Evolutionary conservation across 2,113 vertebrate genomes (phyloP), one percentile per base, ranked within the genome.

Genomic region (Gymnocephalus cernua): DNA sequence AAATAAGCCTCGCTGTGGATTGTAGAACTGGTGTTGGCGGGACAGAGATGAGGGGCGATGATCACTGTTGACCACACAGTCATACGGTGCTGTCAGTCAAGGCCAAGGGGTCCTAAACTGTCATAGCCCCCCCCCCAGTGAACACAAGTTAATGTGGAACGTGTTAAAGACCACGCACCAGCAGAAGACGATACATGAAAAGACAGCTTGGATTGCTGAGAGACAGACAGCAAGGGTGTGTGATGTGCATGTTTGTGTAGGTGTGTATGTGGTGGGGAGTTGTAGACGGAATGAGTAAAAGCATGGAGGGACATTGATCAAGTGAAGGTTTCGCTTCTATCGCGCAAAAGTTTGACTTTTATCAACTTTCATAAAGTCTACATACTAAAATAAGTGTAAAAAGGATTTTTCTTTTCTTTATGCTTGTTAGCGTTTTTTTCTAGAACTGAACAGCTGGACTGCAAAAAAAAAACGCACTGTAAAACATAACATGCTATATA

Each of bases 11-110:
- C 6, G 1, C 45, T 41, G 19, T 29, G 47, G 62, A 54, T 41
- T 21, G 29, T 4, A 32, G 23, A 90, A 90, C 91, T 92, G 92
- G 87, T 91, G 92, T 65, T 41, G 35, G 77, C 47, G 9, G 6
- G 66, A 45, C 58, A 53, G 82, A 45, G 80, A 64, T 10, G 32
- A 11, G 53, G 65, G 66, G 63, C 27, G 78, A 61, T 41, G 83
- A 76, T 56, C 57, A 32, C 41, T 84, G 75, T 71, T 76, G 84
- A 82, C 56, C 68, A 29, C 79, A 63, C 44, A 4, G 44, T 77
- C 83, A 77, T 27, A 2, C 38, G 32, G 15, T 14, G 23, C 77
- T 79, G 78, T 83, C 82, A 70, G 65, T 87, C 75, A 48, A 53
- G 63, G 58, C 38, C 65, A 38, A 77, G 41, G 25, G 70, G 51